Percentiles rank a stretch among this genome's conserved stretches.
Evolutionary conservation across 37 sponge, comb jelly and placozoan species (phyloP).

Genomic region (Cladorhizidae sp.): DNA sequence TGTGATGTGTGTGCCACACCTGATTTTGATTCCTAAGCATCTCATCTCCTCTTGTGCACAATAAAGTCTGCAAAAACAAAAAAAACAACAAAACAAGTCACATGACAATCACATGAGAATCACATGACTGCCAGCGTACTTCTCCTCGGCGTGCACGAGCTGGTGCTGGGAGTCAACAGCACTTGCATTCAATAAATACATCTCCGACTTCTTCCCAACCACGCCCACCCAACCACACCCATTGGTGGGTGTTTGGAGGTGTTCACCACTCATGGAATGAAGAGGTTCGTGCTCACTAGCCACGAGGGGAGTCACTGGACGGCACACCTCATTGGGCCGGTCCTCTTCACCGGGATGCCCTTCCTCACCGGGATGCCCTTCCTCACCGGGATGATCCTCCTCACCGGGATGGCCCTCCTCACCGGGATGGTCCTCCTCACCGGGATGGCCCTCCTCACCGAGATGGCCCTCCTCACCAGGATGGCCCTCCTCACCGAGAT

Average conservation of each 20-base stretch:
- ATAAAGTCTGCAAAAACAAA: conserved; percentile 9
- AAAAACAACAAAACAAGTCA: too few species aligned
- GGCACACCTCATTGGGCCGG: too few species aligned
- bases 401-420: too few species aligned
- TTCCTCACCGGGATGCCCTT: too few species aligned
- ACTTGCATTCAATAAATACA: conserved; percentile 41
- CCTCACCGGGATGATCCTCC: too few species aligned
- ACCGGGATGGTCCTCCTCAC: too few species aligned
- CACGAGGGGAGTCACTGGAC: not conserved
- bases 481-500: too few species aligned
- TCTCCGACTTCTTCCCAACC: conserved; percentile 1
- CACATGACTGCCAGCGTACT: conserved; percentile 2
- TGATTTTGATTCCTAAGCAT: conserved; percentile 34
- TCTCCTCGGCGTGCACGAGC: conserved; percentile 10
- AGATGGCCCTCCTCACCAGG: too few species aligned
- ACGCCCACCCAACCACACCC: not conserved
- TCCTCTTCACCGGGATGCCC: too few species aligned
- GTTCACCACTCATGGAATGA: not conserved
- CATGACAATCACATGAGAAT: not conserved
- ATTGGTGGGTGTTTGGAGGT: not conserved
- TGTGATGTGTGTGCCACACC: not conserved
- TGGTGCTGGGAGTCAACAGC: conserved; percentile 18
- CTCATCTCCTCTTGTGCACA: conserved; percentile 30
- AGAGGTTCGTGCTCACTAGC: not conserved
- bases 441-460: too few species aligned